These are phyloP conservation scores for Eidolon dupreanum DNA, from an alignment of 2,797 vertebrate genomes.

Conservation along the genomic window DNA sequence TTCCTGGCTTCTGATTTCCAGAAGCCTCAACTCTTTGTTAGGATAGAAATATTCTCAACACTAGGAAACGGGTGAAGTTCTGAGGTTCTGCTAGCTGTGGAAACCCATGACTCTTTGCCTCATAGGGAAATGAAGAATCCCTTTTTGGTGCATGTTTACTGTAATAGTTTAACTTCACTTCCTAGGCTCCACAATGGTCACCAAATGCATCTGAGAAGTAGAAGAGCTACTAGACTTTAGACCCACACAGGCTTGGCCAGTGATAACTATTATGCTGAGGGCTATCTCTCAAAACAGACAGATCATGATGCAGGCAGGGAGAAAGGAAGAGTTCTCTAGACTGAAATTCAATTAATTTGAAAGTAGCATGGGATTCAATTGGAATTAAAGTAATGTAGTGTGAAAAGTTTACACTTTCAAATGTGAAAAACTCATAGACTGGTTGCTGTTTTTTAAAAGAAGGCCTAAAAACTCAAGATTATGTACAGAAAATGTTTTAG, in stretches of 20 bases:
- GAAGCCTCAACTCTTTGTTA: background rate
- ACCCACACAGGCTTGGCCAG: background rate
- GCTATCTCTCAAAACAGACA: background rate
- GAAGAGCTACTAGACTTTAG: background rate
- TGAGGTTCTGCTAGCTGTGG: background rate
- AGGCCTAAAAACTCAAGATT: background rate
- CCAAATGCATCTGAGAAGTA: background rate
- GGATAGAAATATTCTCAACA: background rate
- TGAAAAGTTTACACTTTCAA: background rate
- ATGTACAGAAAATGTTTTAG: background rate
- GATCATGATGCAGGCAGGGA: background rate
- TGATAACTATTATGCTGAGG: background rate
- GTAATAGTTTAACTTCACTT: background rate
- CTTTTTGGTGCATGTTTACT: background rate
- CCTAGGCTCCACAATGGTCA: background rate
- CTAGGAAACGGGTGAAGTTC: background rate
- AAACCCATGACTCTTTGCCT: background rate
- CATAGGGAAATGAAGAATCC: background rate
- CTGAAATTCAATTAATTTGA: background rate
- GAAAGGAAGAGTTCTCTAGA: background rate
- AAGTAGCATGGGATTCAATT: background rate
- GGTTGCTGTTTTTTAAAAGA: background rate
- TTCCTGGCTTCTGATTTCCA: background rate
- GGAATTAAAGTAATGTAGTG: background rate
- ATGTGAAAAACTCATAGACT: background rate